Base-by-base conservation (phyloP, 2,113 vertebrate genomes). In the Pyrgilauda ruficollis region DNA sequence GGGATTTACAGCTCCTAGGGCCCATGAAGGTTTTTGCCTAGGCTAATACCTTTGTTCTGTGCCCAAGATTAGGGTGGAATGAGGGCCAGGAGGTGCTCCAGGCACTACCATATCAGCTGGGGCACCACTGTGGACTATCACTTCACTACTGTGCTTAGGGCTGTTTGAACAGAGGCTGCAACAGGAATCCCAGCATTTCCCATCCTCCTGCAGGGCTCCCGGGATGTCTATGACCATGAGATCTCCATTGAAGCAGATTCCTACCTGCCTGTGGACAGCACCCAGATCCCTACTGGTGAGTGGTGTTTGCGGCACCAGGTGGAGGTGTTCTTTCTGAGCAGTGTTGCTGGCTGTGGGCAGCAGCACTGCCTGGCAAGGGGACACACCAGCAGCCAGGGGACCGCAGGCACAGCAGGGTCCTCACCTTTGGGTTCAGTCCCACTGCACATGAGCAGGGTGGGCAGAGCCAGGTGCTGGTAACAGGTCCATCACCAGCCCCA, bases 201-300 rank as follows among this genome's bases (percentile, higher is more conserved):
- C 50, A 35, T 93, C 46, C 37, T 93, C 47, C 84, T 67, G 15
- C 95, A 99, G 99, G 98, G 98, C 35, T 97, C 98, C 22, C 93
- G 30, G 8, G 97, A 98, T 81, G 97, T 99, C 96, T 99, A 99
- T 13, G 97, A 98, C 91, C 99, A 99, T 1, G 88, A 98, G 77
- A 97, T 99, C 75, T 98, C 98, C 43, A 98, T 99, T 91, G 88
- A 92, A 77, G 98, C 99, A 17, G 97, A 98, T 72, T 97, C 96
- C 78, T 99, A 98, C 96, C 96, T 99, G 96, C 99, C 99, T 27
- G 98, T 99, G 94, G 98, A 99, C 5, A 97, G 98, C 87, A 98
- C 97, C 28, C 97, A 98, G 21, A 98, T 99, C 79, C 99, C 99
- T 18, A 99, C 98, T 66, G 99, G 99, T 99, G 88, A n/a, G 97